Base-by-base conservation (phyloP, 1,140 invertebrate genomes). In the Anastatus disparis region DNA sequence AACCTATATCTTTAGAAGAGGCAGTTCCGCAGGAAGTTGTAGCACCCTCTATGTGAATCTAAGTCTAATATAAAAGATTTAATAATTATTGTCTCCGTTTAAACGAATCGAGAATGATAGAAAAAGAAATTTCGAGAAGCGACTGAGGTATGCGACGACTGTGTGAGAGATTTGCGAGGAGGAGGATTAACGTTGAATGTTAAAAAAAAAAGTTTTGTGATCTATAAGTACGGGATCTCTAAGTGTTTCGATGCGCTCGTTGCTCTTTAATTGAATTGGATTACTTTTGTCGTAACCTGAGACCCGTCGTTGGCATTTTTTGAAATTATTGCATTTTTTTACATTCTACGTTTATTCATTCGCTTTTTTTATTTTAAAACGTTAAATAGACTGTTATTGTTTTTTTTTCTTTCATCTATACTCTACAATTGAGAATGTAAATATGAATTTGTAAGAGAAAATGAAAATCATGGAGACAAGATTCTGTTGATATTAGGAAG, bases 1-100 rank as follows among this genome's bases (percentile, higher is more conserved):
- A 84, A 27, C 65, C 64, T 4, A 46, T 78, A 27, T 35, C 74
- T 27, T 74, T 81, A 42, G 81, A 84, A 31, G 75, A 79, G 52
- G 71, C 76, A 65, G 26, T 74, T 24, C 66, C 76, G 20, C 76
- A 79, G 35, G 74, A 77, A 62, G 42, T 26, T n/a, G n/a, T n/a
- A n/a, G 62, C 72, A 67, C 55, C 74, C 42, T 58, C 40, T n/a
- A 38, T 74, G 69, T 74, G 75, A 76, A 76, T 74, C 71, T 76
- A 74, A 75, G 61, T 70, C 68, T 70, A 70, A 73, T 56, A 29
- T 35, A 6, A 35, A 35, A 10, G 4, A 35, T 63, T 53, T 62
- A 58, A 50, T 61, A 56, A 22, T 58, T 48, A 62, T 42, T 48
- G 40, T 71, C 52, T 66, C 53, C 46, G 24, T 68, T 68, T 72